Evolutionary conservation across 2,797 vertebrate species (phyloP).

Genomic region (Hypotaenidia philippensis): DNA sequence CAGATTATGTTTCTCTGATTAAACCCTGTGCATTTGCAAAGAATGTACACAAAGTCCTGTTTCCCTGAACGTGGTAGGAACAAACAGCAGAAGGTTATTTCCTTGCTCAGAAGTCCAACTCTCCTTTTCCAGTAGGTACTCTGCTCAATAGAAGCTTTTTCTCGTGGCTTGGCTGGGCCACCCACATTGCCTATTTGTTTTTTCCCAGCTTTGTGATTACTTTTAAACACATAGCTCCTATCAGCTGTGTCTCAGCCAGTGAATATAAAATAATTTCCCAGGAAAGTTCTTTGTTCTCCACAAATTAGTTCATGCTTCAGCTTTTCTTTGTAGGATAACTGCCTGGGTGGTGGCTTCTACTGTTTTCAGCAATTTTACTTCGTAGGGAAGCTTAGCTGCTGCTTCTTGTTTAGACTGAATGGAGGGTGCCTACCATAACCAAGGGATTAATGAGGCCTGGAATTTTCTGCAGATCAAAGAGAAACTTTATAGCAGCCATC

Average conservation of each 20-base stretch:
- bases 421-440: not conserved
- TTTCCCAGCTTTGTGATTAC: conserved; percentile 1
- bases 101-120: not conserved
- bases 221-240: conserved; percentile 27
- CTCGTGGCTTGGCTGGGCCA: conserved; percentile 19
- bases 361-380: conserved; percentile 11
- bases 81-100: conserved; percentile 34
- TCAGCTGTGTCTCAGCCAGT: not conserved
- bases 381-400: not conserved
- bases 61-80: not conserved
- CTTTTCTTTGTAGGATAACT: conserved; percentile 9
- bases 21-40: not conserved
- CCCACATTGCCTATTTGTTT: not conserved
- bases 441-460: conserved; percentile 26
- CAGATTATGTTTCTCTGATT: not conserved
- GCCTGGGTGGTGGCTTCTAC: conserved; percentile 22
- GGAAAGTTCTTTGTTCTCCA: conserved; percentile 36
- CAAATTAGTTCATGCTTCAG: conserved; percentile 26
- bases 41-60: not conserved
- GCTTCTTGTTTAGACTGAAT: conserved; percentile 34
- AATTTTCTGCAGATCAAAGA: conserved; percentile 61
- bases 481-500: conserved; percentile 26
- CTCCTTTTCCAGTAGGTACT: not conserved
- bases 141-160: not conserved
- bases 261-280: conserved; percentile 23